A percentile compares a stretch with the other conserved stretches of the same genome.
phyloP scores from a whole-genome alignment of 1,140 invertebrate genomes.

The Antheraea pernyi region DNA sequence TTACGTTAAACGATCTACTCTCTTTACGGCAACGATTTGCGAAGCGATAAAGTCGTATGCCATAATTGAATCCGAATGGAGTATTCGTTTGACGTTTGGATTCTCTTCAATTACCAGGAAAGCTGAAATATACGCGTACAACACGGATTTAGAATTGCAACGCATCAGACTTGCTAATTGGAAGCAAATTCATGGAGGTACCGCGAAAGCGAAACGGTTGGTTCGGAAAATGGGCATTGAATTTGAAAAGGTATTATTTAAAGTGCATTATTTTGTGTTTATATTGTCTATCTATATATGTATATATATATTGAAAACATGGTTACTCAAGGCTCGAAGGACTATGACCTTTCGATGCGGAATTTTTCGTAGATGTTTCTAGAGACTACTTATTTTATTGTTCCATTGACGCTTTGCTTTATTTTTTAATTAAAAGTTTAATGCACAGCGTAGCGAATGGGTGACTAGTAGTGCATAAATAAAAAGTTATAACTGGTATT shows the following conservation, averaged over 20 bases:
- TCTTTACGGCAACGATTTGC: constrained; percentile 1
- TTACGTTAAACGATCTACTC: neutral
- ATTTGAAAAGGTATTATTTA: constrained; percentile 55
- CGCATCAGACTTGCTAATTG: constrained; percentile 62
- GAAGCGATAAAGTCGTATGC: neutral
- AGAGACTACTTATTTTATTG: too few species aligned
- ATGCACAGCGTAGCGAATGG: too few species aligned
- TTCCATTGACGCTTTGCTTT: too few species aligned
- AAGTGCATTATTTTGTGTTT: neutral
- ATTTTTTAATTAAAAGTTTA: too few species aligned
- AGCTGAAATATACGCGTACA: constrained; percentile 65
- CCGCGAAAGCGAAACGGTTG: constrained; percentile 47
- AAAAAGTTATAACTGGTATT: too few species aligned
- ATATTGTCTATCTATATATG: neutral
- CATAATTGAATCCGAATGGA: neutral
- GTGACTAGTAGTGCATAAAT: too few species aligned
- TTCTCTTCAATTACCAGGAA: constrained; percentile 38
- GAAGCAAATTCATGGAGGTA: constrained; percentile 57
- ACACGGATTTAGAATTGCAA: constrained; percentile 59
- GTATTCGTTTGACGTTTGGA: neutral
- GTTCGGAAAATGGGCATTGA: constrained; percentile 68
- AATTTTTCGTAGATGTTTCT: too few species aligned
- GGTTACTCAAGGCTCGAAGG: too few species aligned
- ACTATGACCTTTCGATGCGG: too few species aligned
- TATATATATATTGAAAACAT: neutral